Percentiles rank a stretch among this genome's conserved stretches.
phyloP scores from a whole-genome alignment of 2,888 invertebrate genomes.

The Anthophora plumipes region DNA sequence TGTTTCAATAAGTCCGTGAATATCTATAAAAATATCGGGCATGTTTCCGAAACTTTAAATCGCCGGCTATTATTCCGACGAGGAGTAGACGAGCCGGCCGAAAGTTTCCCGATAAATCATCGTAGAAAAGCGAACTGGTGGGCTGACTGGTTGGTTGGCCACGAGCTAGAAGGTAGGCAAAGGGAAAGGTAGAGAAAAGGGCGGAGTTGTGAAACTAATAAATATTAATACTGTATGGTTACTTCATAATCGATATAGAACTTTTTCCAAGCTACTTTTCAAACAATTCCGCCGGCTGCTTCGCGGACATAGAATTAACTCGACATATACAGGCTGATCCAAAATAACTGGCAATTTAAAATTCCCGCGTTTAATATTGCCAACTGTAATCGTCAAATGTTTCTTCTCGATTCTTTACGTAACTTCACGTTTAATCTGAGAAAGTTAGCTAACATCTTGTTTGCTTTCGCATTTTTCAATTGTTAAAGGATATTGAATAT shows the following conservation, averaged over 20 bases:
- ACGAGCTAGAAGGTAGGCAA: background rate
- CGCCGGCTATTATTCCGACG: slow-evolving; percentile 75
- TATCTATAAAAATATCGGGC: slow-evolving; percentile 75
- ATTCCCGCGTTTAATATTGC: too few species aligned
- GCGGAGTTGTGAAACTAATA: slow-evolving; percentile 78
- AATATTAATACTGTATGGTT: slow-evolving; percentile 77
- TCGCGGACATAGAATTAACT: background rate
- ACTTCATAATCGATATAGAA: slow-evolving; percentile 71
- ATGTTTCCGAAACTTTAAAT: slow-evolving; percentile 76
- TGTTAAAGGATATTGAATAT: too few species aligned
- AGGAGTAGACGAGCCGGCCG: slow-evolving; percentile 65
- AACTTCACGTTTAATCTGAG: too few species aligned
- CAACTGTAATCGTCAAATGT: too few species aligned
- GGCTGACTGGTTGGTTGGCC: slow-evolving; percentile 13
- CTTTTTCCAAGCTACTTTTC: slow-evolving; percentile 1
- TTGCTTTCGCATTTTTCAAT: too few species aligned
- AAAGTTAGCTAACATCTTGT: too few species aligned
- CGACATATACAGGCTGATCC: too few species aligned
- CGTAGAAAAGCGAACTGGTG: slow-evolving; percentile 56
- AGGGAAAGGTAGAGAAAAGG: slow-evolving; percentile 8
- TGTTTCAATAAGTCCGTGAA: slow-evolving; percentile 48
- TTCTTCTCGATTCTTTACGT: too few species aligned
- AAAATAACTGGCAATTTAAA: too few species aligned
- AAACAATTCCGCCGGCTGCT: background rate
- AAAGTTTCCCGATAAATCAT: slow-evolving; percentile 80